A percentile compares a stretch with the other conserved stretches of the same genome.
These are phyloP conservation scores for Didymodactylos carnosus DNA, from an alignment of 2,888 invertebrate genomes.

Conservation along the genomic window DNA sequence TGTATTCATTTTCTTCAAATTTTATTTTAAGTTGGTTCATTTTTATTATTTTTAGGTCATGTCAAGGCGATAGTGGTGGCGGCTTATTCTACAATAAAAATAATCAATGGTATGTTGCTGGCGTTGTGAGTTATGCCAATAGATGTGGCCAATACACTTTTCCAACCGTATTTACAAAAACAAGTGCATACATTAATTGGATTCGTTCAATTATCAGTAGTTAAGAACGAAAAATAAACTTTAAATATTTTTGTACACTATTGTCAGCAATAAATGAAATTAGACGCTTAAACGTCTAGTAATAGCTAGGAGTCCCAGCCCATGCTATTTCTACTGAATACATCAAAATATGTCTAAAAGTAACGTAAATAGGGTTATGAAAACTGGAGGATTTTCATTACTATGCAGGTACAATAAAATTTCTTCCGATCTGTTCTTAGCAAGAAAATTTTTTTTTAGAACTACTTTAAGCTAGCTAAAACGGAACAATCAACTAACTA, in stretches of 20 bases:
- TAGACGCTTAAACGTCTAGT: background rate
- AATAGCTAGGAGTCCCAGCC: no score
- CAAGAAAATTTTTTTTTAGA: no score
- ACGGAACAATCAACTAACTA: no score
- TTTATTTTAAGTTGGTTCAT: background rate
- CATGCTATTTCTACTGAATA: no score
- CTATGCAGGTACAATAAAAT: no score
- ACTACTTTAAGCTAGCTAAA: no score
- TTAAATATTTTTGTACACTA: background rate
- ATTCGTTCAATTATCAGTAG: background rate
- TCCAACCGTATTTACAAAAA: background rate
- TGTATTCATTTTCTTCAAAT: background rate
- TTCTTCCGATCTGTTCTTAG: no score
- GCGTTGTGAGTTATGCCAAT: background rate
- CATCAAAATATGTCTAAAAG: no score
- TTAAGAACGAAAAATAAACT: background rate
- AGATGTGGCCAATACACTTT: background rate
- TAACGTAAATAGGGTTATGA: no score
- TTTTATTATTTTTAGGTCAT: background rate
- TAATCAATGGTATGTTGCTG: background rate
- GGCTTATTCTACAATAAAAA: background rate
- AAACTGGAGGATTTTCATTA: no score
- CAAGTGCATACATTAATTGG: background rate
- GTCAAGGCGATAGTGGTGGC: background rate
- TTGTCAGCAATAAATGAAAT: background rate